These are phyloP conservation scores for Ceyx melanurus DNA, from an alignment of 2,113 vertebrate genomes.

Conservation along the genomic window DNA sequence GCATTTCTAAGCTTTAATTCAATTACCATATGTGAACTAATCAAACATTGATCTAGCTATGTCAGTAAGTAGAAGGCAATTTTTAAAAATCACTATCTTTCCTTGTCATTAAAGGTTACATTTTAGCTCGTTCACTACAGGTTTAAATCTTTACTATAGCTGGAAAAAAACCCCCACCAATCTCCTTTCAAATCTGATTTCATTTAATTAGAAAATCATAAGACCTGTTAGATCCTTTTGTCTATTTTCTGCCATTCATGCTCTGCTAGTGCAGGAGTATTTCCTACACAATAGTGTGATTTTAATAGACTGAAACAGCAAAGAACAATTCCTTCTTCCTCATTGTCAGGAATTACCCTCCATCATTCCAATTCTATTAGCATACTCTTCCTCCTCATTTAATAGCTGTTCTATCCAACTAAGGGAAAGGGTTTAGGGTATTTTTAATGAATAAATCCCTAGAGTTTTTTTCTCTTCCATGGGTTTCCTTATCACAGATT, in stretches of 20 bases:
- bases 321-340: neutral
- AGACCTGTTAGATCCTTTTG: neutral
- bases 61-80: conserved; percentile 34
- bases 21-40: conserved; percentile 64
- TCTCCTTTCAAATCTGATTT: neutral
- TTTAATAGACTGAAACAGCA: conserved; percentile 1
- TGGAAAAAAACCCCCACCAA: neutral
- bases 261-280: neutral
- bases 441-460: neutral
- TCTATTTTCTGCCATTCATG: neutral
- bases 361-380: neutral
- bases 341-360: neutral
- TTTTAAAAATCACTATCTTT: conserved; percentile 15
- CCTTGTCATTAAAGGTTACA: conserved; percentile 31
- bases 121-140: conserved; percentile 7
- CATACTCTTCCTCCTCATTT: neutral
- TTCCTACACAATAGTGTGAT: neutral
- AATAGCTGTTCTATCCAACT: neutral
- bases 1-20: conserved; percentile 57
- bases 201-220: neutral
- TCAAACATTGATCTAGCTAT: conserved; percentile 55
- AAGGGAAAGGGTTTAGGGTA: neutral
- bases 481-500: neutral
- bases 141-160: neutral
- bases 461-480: neutral